Percentiles rank a stretch among this genome's conserved stretches.
Conservation (phyloP, 2,797 vertebrate species). For the Amphiprion clarkii region DNA sequence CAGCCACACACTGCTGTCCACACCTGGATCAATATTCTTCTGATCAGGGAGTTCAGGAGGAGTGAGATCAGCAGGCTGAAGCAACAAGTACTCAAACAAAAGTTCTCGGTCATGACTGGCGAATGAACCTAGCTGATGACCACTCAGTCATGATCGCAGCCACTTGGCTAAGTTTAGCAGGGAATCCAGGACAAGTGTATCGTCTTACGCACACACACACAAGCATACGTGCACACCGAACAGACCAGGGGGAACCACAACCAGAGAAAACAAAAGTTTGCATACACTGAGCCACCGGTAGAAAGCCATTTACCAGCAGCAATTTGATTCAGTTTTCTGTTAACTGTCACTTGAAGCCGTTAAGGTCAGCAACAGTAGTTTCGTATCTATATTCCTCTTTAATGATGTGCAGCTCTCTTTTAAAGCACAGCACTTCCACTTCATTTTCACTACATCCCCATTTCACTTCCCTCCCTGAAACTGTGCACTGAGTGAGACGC, state of each 20-base stretch:
- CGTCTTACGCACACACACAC: conserved; percentile 63
- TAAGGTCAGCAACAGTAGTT: conserved; percentile 12
- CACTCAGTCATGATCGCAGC: conserved; percentile 46
- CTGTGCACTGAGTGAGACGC: conserved; percentile 8
- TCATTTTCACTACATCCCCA: conserved; percentile 46
- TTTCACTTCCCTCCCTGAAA: conserved; percentile 57
- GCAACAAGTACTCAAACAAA: conserved; percentile 42
- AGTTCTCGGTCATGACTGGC: neutral
- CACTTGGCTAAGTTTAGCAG: conserved; percentile 80
- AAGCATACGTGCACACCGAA: conserved; percentile 15
- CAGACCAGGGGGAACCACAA: conserved; percentile 20
- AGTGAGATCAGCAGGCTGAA: conserved; percentile 19
- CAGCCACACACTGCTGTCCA: neutral
- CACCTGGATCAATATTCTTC: conserved; percentile 50
- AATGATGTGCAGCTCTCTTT: conserved; percentile 11
- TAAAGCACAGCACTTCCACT: conserved; percentile 26
- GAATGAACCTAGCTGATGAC: conserved; percentile 44
- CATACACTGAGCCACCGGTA: neutral
- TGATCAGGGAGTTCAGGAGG: conserved; percentile 14
- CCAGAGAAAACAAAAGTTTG: conserved; percentile 21
- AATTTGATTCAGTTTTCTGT: neutral
- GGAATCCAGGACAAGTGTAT: conserved; percentile 83
- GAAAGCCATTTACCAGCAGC: neutral
- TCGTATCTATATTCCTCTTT: conserved; percentile 39
- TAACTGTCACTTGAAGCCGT: neutral